Evolutionary conservation across 2,113 vertebrate species (phyloP).

Genomic region (Cyanocitta stelleri): DNA sequence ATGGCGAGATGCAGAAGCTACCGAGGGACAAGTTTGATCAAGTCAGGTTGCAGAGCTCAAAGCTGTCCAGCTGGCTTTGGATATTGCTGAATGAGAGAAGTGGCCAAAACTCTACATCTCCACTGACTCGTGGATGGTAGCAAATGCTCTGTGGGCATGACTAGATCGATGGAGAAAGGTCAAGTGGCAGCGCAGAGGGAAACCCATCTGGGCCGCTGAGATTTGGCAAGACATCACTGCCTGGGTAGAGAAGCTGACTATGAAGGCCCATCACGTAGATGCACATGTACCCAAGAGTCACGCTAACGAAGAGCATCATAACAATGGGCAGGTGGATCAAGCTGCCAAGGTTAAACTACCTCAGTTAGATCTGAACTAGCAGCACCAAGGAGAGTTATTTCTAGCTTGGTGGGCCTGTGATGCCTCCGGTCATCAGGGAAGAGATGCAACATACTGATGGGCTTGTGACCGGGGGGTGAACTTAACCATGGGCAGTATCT

Average conservation of each 20-base stretch:
- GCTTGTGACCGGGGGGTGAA: background rate
- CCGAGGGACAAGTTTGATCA: background rate
- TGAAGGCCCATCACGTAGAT: background rate
- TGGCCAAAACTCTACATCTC: no score
- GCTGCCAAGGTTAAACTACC: background rate
- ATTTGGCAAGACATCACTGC: background rate
- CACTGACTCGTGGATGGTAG: no score
- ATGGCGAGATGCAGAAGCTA: background rate
- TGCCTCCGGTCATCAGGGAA: background rate
- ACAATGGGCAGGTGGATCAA: background rate
- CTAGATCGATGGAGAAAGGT: background rate
- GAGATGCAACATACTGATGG: background rate
- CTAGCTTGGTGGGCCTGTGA: background rate
- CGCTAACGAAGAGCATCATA: background rate
- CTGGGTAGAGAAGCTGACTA: background rate
- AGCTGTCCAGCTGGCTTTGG: background rate
- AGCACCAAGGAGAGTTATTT: background rate
- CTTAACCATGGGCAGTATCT: background rate
- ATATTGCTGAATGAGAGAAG: background rate
- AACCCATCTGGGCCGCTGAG: background rate
- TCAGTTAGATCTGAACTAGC: background rate
- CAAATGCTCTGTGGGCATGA: no score
- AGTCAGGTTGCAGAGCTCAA: background rate
- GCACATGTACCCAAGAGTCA: background rate
- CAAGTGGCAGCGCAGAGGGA: background rate